phyloP scores from a whole-genome alignment of 2,797 vertebrate species.

The Columba guinea region DNA sequence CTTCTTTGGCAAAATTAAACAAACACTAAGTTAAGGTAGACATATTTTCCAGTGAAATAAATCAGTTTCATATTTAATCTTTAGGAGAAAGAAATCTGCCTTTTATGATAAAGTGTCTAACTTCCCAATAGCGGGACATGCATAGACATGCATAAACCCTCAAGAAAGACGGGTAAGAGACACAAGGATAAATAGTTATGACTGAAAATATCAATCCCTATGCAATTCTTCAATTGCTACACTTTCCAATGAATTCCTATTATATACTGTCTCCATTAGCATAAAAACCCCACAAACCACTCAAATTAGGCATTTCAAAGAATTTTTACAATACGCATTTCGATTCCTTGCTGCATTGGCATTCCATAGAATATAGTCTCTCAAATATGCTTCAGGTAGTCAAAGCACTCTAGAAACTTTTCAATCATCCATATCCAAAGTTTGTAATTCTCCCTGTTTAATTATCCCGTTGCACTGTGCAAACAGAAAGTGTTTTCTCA shows the following conservation, averaged over 20 bases:
- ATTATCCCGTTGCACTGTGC: not conserved
- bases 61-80: not conserved
- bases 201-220: not conserved
- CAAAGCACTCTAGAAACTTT: not conserved
- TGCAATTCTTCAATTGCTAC: not conserved
- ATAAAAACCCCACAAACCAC: not conserved
- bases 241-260: not conserved
- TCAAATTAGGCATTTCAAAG: not conserved
- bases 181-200: not conserved
- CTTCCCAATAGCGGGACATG: rapidly evolving
- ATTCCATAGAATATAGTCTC: not conserved
- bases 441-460: not conserved
- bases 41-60: not conserved
- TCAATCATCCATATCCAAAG: not conserved
- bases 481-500: conserved; percentile 33
- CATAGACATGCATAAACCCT: not conserved
- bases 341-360: not conserved
- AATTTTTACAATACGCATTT: not conserved
- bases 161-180: not conserved
- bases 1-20: not conserved
- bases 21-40: not conserved
- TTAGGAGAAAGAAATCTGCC: not conserved
- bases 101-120: not conserved
- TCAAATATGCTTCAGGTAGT: not conserved
- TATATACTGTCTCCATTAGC: not conserved